A percentile compares a stretch with the other conserved stretches of the same genome.
These are phyloP conservation scores for Hypolimnas misippus DNA, from an alignment of 2,888 invertebrate species.

Conservation along the genomic window DNA sequence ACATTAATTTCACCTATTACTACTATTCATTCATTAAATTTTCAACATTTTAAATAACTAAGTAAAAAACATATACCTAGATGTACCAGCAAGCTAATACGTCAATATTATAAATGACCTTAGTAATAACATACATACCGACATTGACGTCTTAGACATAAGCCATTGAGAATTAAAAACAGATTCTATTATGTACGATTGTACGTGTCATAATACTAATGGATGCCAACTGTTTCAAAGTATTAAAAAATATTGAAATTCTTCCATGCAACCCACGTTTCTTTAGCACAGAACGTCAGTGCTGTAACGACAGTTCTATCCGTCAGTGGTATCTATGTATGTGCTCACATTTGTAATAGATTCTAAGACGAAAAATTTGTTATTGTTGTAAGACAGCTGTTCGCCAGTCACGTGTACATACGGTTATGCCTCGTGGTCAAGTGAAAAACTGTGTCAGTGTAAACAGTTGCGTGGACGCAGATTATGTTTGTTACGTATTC, in stretches of 20 bases:
- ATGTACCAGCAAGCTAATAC: not conserved
- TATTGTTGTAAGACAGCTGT: slow-evolving; percentile 29
- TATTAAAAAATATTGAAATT: slow-evolving; percentile 18
- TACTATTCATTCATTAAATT: not conserved
- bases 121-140: not conserved
- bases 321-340: slow-evolving; percentile 14
- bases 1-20: not conserved
- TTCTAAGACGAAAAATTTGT: slow-evolving; percentile 14
- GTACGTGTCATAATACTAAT: slow-evolving; percentile 2
- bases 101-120: not conserved
- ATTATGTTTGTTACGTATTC: slow-evolving; percentile 71
- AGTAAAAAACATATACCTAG: not conserved
- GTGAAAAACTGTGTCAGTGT: slow-evolving; percentile 79
- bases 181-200: not conserved
- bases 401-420: slow-evolving; percentile 66
- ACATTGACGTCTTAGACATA: not conserved
- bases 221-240: slow-evolving; percentile 17
- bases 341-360: slow-evolving; percentile 11
- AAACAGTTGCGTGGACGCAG: slow-evolving; percentile 74
- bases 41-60: not conserved
- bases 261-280: slow-evolving; percentile 25
- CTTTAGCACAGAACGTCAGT: slow-evolving; percentile 13
- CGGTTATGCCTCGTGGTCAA: slow-evolving; percentile 75
- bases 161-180: slow-evolving; percentile 10
- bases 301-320: slow-evolving; percentile 8